Conservation (phyloP, 2,797 vertebrate species). For the Borostomias antarcticus region DNA sequence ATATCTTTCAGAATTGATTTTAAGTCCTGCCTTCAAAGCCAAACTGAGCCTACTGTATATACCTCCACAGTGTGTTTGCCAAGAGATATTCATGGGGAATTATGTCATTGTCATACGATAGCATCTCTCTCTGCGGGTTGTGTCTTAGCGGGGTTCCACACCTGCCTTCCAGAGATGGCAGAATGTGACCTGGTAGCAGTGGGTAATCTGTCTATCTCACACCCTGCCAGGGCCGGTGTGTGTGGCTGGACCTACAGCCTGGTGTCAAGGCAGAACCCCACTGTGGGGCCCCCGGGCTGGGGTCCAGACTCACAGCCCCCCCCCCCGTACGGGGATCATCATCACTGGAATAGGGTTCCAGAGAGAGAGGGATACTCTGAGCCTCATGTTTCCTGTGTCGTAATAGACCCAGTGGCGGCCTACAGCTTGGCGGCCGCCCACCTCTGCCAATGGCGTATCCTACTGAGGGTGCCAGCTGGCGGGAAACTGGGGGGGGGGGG, state of each 20-base stretch:
- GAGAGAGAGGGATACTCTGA: constrained; percentile 41
- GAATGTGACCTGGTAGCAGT: constrained; percentile 59
- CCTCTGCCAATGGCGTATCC: constrained; percentile 56
- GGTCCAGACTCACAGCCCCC: too few relatives aligned
- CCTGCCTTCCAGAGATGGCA: constrained; percentile 22
- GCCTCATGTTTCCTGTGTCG: constrained; percentile 59
- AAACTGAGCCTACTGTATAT: neutral
- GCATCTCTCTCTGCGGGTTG: constrained; percentile 21
- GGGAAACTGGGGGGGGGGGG: too few relatives aligned
- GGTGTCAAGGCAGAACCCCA: constrained; percentile 49
- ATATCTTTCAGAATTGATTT: neutral
- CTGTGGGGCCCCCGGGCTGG: constrained; percentile 26
- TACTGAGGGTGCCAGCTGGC: too few relatives aligned
- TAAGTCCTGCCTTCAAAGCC: neutral
- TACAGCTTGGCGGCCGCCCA: constrained; percentile 39
- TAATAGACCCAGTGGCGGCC: constrained; percentile 41
- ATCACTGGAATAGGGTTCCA: constrained; percentile 56
- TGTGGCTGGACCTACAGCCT: too few relatives aligned
- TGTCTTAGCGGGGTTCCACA: constrained; percentile 34
- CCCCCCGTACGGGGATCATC: too few relatives aligned
- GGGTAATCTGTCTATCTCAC: constrained; percentile 49
- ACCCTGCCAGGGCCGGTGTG: constrained; percentile 49
- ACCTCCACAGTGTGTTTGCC: neutral
- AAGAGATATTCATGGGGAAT: neutral
- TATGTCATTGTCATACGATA: neutral